phyloP scores from a whole-genome alignment of 2,888 invertebrate species.

The Panzeria rudis region DNA sequence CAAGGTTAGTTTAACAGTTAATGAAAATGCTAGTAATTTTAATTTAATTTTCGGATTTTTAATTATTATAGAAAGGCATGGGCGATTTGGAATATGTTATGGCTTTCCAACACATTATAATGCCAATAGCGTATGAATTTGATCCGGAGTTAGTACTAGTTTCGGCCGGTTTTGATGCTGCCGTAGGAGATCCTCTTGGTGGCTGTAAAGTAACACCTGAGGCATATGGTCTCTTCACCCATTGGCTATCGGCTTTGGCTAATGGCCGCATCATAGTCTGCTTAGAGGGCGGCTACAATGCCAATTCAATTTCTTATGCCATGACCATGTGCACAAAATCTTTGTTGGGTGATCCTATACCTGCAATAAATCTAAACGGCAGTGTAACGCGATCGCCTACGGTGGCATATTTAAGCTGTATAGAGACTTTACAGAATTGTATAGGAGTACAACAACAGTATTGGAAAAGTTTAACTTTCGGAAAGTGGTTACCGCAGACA shows the following conservation, averaged over 20 bases:
- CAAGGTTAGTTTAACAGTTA: slow-evolving; percentile 82
- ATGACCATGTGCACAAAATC: slow-evolving; percentile 95
- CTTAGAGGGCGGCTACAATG: slow-evolving; percentile 97
- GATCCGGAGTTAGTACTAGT: slow-evolving; percentile 93
- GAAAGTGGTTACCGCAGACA: slow-evolving; percentile 85
- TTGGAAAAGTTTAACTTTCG: slow-evolving; percentile 89
- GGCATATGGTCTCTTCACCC: slow-evolving; percentile 95
- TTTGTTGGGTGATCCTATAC: slow-evolving; percentile 92
- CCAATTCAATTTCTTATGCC: slow-evolving; percentile 92
- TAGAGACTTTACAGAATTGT: slow-evolving; percentile 88
- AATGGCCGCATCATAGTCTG: slow-evolving; percentile 91
- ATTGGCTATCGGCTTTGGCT: slow-evolving; percentile 92
- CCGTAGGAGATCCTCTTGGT: slow-evolving; percentile 92
- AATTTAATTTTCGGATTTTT: slow-evolving; percentile 11
- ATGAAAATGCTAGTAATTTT: background rate
- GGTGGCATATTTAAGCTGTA: slow-evolving; percentile 81
- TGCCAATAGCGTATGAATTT: slow-evolving; percentile 96
- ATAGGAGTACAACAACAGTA: slow-evolving; percentile 88
- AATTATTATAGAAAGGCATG: slow-evolving; percentile 89
- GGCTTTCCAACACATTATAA: slow-evolving; percentile 93
- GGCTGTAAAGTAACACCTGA: slow-evolving; percentile 95
- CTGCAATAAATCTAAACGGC: slow-evolving; percentile 80
- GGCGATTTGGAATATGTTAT: slow-evolving; percentile 94
- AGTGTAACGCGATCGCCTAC: slow-evolving; percentile 75
- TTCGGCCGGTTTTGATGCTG: slow-evolving; percentile 97